Conservation (phyloP, 2,888 invertebrate species). For the Torymus texanus region DNA sequence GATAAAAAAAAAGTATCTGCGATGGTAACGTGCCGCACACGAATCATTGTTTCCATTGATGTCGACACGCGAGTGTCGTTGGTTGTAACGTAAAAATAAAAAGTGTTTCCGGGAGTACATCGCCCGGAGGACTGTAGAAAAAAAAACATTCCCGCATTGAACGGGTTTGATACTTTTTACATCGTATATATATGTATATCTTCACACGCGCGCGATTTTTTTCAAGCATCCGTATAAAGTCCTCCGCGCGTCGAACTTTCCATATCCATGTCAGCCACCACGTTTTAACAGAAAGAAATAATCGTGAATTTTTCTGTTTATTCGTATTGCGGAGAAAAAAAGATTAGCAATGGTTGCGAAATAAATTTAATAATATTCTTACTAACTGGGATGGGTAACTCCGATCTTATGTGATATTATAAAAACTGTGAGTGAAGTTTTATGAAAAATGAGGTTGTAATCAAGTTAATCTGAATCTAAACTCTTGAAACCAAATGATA, state of each 20-base stretch:
- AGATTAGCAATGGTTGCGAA: too few relatives aligned
- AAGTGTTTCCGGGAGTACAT: slow-evolving; percentile 3
- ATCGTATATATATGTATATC: background rate
- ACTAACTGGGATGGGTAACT: too few relatives aligned
- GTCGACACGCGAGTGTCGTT: slow-evolving; percentile 28
- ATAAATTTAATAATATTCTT: too few relatives aligned
- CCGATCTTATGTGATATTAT: too few relatives aligned
- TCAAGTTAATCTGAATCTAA: too few relatives aligned
- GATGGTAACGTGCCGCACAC: slow-evolving; percentile 37
- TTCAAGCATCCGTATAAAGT: background rate
- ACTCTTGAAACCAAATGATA: too few relatives aligned
- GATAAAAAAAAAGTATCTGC: background rate
- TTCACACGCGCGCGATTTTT: background rate
- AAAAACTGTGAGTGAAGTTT: too few relatives aligned
- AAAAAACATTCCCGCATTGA: background rate
- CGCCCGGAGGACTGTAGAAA: background rate
- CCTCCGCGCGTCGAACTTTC: slow-evolving; percentile 5
- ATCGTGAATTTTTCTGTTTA: too few relatives aligned
- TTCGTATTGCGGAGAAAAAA: too few relatives aligned
- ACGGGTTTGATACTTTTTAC: background rate
- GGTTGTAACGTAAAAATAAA: slow-evolving; percentile 36
- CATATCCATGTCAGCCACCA: background rate
- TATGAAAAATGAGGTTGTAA: too few relatives aligned
- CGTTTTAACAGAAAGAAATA: too few relatives aligned
- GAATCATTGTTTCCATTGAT: slow-evolving; percentile 45